Evolutionary conservation across 2,888 invertebrate species (phyloP), one percentile per base, ranked within the genome.

Genomic region (Zygothrica quintamaculata): DNA sequence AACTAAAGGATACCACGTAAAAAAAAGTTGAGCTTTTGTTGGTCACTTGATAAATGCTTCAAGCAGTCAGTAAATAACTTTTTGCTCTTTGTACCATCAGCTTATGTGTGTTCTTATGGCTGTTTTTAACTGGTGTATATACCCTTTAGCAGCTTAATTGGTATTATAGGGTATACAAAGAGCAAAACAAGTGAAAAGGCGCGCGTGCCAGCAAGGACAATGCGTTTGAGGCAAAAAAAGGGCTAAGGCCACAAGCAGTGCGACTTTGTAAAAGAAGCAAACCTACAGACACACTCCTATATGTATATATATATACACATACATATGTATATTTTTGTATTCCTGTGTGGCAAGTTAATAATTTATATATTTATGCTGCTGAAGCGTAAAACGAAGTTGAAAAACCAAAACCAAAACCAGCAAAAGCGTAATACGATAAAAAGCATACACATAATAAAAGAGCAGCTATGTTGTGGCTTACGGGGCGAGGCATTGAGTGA

Each of bases 331-430:
- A 59, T 59, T 69, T 6, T 8, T 7, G 34, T n/a, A 34, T 13
- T 11, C 40, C 58, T 53, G 46, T 65, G 74, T 58, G 77, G 76
- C 46, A 66, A 84, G 85, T 84, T 85, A 78, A 84, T 85, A 85
- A 84, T 84, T 84, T 85, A 86, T 85, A 84, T 85, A 85, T 80
- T 84, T 78, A 66, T 81, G 69, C 74, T 65, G 71, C 66, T 82
- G 82, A 78, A 84, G 82, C 84, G 78, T 82, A 74, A 84, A 84
- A 77, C 78, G 76, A 74, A 84, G 79, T 78, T 81, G 70, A 75
- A 77, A 80, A 81, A 73, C 82, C 82, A 77, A 81, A 70, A 75
- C 65, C 73, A 79, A 72, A 76, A 57, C 82, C 71, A 77, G 80
- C 78, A 80, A 81, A 73, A 73, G 65, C 74, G 67, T 73, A 82